Base-by-base conservation (phyloP, 92 coral and sea anemone genomes). In the Micromussa lordhowensis region DNA sequence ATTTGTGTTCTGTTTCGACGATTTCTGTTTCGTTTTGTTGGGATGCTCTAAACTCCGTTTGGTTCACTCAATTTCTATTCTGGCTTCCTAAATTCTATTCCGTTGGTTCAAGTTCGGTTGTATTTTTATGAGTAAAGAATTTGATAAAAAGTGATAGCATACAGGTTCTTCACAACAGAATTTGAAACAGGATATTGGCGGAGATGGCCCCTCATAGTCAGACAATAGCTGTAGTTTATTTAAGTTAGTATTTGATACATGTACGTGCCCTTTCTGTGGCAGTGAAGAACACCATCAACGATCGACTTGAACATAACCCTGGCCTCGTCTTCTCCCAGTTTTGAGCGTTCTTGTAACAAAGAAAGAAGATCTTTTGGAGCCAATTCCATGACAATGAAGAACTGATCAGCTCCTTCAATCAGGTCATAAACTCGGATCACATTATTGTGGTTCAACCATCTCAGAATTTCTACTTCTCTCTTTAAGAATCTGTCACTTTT, bases 321-420 rank as follows among this genome's bases (percentile, higher is more conserved):
- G 13, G 98, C 94, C 71, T 95, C 96, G 29, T 88, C 79, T 80
- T 95, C 98, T 8, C 80, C 58, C 19, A 95, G 54, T 24, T 86
- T 72, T 18, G 77, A 91, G 69, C 90, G 88, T 74, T 92, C 78
- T 40, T 88, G 98, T 31, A 95, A 51, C 30, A 92, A 85, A 70
- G 84, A 84, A 24, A 95, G 93, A 51, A 95, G 81, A 77, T 95
- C 94, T 30, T 95, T 92, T 15, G 92, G 86, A 30, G 98, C 98
- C 12, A 93, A 81, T 87, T 95, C 98, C 98, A 95, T 93, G 75
- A 95, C 90, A 77, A 95, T 91, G 89, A 93, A 95, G 85, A 92
- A 92, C 3, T 91, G 82, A 51, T 81, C 74, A 5, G 81, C 87
- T 51, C 96, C 94, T 58, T 95, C 98, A 34, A 95, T 91, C 14